These are phyloP conservation scores for Marronus borbonicus DNA, from an alignment of 2,888 invertebrate species.

Conservation along the genomic window DNA sequence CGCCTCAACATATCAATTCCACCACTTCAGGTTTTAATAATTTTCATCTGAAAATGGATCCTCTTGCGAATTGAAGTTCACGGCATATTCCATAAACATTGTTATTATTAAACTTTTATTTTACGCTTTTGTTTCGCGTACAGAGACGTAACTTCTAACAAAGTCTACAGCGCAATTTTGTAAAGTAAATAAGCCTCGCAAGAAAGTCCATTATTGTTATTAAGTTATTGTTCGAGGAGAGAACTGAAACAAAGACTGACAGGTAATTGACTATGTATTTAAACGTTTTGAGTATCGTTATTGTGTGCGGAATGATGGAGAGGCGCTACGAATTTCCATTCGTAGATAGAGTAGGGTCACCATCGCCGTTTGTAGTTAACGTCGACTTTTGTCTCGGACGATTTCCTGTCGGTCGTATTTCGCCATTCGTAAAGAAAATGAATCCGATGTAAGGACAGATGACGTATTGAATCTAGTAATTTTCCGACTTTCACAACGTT, in stretches of 20 bases:
- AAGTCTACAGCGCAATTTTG: constrained; percentile 18
- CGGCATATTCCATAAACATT: neutral
- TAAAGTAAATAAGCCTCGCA: constrained; percentile 20
- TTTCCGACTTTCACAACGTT: constrained; percentile 6
- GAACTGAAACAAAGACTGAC: constrained; percentile 24
- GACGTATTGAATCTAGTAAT: constrained; percentile 26
- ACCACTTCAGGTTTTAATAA: neutral
- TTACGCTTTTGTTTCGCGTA: neutral
- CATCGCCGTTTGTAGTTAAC: constrained; percentile 31
- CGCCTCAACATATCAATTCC: neutral
- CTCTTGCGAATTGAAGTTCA: too few relatives aligned
- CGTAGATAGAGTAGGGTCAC: constrained; percentile 12
- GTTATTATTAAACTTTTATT: constrained; percentile 11
- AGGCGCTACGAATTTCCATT: constrained; percentile 19
- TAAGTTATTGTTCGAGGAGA: constrained; percentile 29
- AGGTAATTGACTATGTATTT: constrained; percentile 30
- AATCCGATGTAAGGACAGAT: constrained; percentile 23
- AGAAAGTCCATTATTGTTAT: constrained; percentile 30
- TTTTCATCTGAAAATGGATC: too few relatives aligned
- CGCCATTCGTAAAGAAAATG: constrained; percentile 16
- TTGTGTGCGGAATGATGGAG: constrained; percentile 21
- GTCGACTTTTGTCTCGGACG: constrained; percentile 38
- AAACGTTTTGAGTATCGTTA: constrained; percentile 16
- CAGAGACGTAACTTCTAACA: neutral
- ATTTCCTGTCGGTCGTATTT: constrained; percentile 14